phyloP scores from a whole-genome alignment of 1,140 invertebrate genomes.

The Ceratitis capitata region DNA sequence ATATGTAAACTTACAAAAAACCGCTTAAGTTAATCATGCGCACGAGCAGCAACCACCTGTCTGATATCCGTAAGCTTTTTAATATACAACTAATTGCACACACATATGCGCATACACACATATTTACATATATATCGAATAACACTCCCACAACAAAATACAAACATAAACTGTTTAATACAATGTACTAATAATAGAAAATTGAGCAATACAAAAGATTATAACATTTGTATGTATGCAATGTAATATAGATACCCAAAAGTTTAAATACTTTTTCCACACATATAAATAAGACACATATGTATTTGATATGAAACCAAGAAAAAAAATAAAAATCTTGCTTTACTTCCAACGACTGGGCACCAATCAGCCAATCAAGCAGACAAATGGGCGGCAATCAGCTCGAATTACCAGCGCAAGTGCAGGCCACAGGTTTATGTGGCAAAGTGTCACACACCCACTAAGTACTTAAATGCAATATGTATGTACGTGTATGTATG shows the following conservation, averaged over 20 bases:
- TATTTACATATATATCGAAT: no score
- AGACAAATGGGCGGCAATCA: conserved; percentile 22
- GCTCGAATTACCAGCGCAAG: conserved; percentile 1
- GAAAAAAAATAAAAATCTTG: no score
- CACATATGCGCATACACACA: neutral
- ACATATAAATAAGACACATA: no score
- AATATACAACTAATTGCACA: neutral
- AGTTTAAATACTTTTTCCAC: neutral
- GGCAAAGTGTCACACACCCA: neutral
- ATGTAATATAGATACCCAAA: neutral
- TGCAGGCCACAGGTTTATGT: neutral
- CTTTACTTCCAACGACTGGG: neutral
- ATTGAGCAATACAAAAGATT: neutral
- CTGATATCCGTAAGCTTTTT: neutral
- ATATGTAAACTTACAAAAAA: no score
- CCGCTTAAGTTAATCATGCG: neutral
- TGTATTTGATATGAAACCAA: no score
- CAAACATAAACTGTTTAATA: neutral
- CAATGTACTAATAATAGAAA: neutral
- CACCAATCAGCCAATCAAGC: neutral
- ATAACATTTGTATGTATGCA: neutral
- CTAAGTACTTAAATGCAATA: neutral
- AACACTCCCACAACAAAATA: neutral
- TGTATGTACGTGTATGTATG: neutral
- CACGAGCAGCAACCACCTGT: neutral